These are phyloP conservation scores for Diglossa cyanea DNA, from an alignment of 2,797 vertebrate genomes.

Conservation along the genomic window DNA sequence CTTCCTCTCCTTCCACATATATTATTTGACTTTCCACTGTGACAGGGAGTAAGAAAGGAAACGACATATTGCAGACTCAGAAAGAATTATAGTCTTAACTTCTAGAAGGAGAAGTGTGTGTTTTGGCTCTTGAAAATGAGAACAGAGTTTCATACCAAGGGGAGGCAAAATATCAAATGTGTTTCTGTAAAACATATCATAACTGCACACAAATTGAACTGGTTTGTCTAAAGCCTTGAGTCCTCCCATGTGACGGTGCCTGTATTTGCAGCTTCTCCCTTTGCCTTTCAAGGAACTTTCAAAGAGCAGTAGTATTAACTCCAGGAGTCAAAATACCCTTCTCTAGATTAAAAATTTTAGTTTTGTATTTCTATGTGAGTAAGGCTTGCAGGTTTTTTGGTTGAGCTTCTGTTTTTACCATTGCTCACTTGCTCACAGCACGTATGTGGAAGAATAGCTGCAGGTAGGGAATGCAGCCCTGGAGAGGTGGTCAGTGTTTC, in stretches of 20 bases:
- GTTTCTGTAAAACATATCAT: constrained; percentile 27
- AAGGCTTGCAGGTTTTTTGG: background rate
- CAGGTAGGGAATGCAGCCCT: background rate
- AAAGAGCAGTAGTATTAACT: background rate
- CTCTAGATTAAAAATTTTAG: background rate
- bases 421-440: background rate
- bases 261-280: background rate
- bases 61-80: background rate
- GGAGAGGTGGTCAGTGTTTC: background rate
- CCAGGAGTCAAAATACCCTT: background rate
- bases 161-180: constrained; percentile 15
- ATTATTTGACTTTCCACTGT: constrained; percentile 46
- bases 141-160: background rate
- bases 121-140: constrained; percentile 42
- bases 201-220: background rate
- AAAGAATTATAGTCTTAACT: constrained; percentile 29
- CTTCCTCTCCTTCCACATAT: background rate
- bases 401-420: background rate
- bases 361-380: background rate
- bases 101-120: background rate
- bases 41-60: constrained; percentile 21
- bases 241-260: background rate
- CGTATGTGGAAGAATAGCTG: accelerated
- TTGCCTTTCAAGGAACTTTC: background rate
- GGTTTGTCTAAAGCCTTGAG: background rate